A percentile compares a stretch with the other conserved stretches of the same genome.
phyloP scores from a whole-genome alignment of 2,113 vertebrate genomes.

The Laterallus jamaicensis region DNA sequence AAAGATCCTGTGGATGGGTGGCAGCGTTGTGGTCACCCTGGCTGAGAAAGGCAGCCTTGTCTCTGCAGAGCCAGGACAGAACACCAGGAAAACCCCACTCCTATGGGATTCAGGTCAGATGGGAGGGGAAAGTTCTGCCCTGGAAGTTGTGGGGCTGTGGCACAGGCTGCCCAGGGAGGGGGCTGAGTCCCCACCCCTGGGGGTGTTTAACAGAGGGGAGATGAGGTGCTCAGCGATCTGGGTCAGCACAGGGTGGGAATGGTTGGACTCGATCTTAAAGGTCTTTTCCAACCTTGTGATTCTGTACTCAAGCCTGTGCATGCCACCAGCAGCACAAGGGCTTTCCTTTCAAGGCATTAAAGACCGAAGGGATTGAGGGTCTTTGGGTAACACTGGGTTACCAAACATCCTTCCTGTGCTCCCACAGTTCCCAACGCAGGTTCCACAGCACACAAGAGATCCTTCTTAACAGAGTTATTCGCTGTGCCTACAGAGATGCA shows the following conservation, averaged over 20 bases:
- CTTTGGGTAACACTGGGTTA: not conserved
- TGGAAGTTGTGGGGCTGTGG: no score
- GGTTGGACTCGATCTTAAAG: no score
- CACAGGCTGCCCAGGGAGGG: no score
- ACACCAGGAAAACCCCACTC: accelerated
- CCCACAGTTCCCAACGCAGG: accelerated
- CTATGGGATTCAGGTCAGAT: no score
- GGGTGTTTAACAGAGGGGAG: no score
- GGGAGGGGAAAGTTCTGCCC: no score
- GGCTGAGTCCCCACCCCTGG: no score
- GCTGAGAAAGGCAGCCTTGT: not conserved
- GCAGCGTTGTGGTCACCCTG: not conserved
- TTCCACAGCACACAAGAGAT: not conserved
- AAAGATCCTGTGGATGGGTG: not conserved
- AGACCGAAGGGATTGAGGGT: accelerated
- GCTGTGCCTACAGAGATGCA: not conserved
- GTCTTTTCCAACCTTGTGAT: no score
- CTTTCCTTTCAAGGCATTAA: not conserved
- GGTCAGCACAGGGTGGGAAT: no score
- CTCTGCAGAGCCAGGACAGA: not conserved
- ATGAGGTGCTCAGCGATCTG: no score
- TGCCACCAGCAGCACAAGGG: not conserved
- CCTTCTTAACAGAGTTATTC: not conserved
- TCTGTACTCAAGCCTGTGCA: no score
- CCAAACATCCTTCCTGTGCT: not conserved